These are phyloP conservation scores for Aratinga solstitialis DNA, from an alignment of 2,797 vertebrate genomes.

Conservation along the genomic window DNA sequence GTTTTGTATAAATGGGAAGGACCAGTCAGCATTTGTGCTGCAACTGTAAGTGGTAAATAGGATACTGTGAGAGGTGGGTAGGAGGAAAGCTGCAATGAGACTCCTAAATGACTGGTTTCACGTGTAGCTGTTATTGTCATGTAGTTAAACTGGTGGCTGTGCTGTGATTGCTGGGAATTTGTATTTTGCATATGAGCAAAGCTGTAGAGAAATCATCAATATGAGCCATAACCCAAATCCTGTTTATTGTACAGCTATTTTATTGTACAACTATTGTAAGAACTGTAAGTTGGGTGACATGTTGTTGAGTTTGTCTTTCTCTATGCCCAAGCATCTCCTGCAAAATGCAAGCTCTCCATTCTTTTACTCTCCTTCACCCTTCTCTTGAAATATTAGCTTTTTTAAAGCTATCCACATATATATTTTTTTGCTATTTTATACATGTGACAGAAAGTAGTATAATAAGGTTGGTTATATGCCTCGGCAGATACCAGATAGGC, in stretches of 20 bases:
- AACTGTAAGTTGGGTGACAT: background rate
- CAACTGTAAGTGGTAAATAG: background rate
- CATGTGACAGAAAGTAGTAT: background rate
- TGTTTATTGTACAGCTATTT: background rate
- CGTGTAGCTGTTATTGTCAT: background rate
- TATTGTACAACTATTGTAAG: background rate
- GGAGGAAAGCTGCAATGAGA: background rate
- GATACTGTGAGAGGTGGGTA: background rate
- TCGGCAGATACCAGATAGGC: background rate
- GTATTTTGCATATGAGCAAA: background rate
- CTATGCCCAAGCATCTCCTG: background rate
- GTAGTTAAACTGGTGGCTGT: background rate
- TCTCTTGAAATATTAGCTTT: background rate
- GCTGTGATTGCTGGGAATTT: background rate
- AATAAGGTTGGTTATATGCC: background rate
- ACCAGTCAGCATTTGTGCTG: background rate
- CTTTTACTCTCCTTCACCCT: background rate
- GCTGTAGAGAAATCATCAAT: background rate
- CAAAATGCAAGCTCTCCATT: background rate
- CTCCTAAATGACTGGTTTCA: background rate
- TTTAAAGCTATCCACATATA: background rate
- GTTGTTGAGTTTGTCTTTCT: background rate
- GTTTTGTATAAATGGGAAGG: background rate
- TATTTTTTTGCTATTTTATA: background rate
- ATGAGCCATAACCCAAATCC: background rate